Evolutionary conservation across 2,797 vertebrate genomes (phyloP), one percentile per base, ranked within the genome.

Genomic region (Myotis vivesi): DNA sequence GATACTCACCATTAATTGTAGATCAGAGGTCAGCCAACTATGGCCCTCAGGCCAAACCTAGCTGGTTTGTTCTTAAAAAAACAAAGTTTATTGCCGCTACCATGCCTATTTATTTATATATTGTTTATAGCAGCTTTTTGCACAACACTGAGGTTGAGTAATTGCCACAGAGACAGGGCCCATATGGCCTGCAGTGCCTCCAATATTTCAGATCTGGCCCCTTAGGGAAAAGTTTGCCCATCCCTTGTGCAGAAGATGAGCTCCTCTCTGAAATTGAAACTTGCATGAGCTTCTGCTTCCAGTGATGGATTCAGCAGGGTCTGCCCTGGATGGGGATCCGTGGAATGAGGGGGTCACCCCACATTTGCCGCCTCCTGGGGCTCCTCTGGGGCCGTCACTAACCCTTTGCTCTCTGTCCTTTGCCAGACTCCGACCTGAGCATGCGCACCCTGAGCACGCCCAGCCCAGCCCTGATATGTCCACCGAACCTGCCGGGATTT

Each of bases 401-500:
- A 97, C 33, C n/a, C 77, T 84, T 69, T 97, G 6, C 62, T 25
- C 0, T 92, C 53, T 96, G 15, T 96, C 97, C 11, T 97, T 96
- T 98, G 98, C 95, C 98, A 99, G 99, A 99, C 98, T 99, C 99
- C 2, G 99, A 99, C 98, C 98, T 99, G 98, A 99, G 99, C 98
- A 99, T 99, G 96, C 99, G 99, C 94, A 99, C 99, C 0, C 98
- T 99, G 95, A 99, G 99, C 98, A 99, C 99, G 2, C 99, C 99
- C 83, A 99, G 99, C 84, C 99, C 99, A 7, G 99, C 99, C 36
- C 97, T 99, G 83, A 99, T 99, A 97, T 99, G 99, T 20, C 99
- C 99, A 0, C 98, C 99, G 0, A 99, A 98, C 49, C 96, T 98
- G 23, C 97, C 98, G 4, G 99, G 99, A 22, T 99, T 99, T 96